These are phyloP conservation scores for Laticauda colubrina DNA, from an alignment of 2,113 vertebrate genomes.

Conservation along the genomic window DNA sequence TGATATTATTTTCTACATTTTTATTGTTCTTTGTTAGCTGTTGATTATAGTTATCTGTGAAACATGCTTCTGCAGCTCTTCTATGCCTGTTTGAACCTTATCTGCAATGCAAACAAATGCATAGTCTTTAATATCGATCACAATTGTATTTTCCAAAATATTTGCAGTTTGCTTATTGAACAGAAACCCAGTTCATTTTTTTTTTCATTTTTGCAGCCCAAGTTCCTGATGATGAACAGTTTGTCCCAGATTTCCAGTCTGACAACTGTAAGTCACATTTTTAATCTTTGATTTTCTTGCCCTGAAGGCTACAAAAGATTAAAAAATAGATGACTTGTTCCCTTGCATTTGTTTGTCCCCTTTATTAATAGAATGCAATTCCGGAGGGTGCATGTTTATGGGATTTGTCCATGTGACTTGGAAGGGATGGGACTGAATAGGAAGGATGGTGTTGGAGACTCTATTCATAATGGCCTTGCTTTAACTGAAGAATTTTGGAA, in stretches of 20 bases:
- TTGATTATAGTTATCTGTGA: neutral
- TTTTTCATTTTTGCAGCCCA: constrained; percentile 77
- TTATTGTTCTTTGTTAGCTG: constrained; percentile 36
- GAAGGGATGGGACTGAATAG: neutral
- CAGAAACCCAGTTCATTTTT: neutral
- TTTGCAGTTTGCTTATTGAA: neutral
- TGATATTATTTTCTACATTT: constrained; percentile 34
- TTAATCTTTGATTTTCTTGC: constrained; percentile 17
- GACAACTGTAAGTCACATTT: constrained; percentile 88
- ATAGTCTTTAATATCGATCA: neutral
- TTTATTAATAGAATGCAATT: neutral
- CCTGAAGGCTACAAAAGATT: neutral
- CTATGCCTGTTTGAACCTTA: neutral
- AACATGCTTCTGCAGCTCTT: neutral
- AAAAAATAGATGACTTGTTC: neutral
- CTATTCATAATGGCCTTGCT: neutral
- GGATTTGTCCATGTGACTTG: neutral
- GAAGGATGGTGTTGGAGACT: neutral
- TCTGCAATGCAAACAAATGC: neutral
- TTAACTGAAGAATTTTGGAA: neutral
- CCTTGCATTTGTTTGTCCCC: neutral
- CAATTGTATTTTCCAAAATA: neutral
- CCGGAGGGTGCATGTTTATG: rapidly evolving
- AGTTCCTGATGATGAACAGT: constrained; percentile 96
- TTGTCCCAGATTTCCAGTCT: constrained; percentile 97